Base-by-base conservation (phyloP, 2,113 vertebrate genomes). In the Sturnira hondurensis region DNA sequence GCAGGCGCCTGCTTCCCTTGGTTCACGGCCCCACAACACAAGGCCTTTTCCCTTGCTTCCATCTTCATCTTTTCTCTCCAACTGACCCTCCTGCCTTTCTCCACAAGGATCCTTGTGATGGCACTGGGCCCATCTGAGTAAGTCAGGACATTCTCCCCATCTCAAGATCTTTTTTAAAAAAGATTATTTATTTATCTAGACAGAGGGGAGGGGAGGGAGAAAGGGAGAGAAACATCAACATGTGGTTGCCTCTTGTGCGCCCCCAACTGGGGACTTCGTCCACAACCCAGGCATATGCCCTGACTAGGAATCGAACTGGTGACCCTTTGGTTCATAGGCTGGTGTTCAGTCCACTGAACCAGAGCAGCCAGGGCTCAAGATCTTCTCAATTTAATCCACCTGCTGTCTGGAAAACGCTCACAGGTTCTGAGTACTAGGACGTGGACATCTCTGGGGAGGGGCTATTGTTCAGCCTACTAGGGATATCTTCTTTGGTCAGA, bases 1-100 rank as follows among this genome's bases (percentile, higher is more conserved):
- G 12, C 31, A 87, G 28, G 71, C 0, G 0, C 4, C 22, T 0
- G 0, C 28, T 10, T 12, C 17, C 26, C 86, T 93, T 11, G 4
- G 7, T 54, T 38, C 1, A 0, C 0, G 3, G 50, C 26, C 31
- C 63, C 36, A 36, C 22, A 24, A 43, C 73, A 43, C 4, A 5
- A 11, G 41, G 61, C 54, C 33, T 33, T 78, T 78, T 68, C 15
- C 33, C 2, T 28, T 14, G 20, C 63, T 61, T 61, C 31, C 0
- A 2, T 15, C 43, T 6, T 90, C 5, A 20, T n/a, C 41, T 36
- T 20, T 78, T n/a, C 15, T 70, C 14, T 31, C 71, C 28, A 1
- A 31, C 14, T 31, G 71, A 74, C 16, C 71, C 26, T 74, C 24
- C 22, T 31, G 19, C 16, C 38, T 41, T 13, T 1, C 52, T 78